Evolutionary conservation across 2,888 invertebrate species (phyloP).

Genomic region (Melieria picta): DNA sequence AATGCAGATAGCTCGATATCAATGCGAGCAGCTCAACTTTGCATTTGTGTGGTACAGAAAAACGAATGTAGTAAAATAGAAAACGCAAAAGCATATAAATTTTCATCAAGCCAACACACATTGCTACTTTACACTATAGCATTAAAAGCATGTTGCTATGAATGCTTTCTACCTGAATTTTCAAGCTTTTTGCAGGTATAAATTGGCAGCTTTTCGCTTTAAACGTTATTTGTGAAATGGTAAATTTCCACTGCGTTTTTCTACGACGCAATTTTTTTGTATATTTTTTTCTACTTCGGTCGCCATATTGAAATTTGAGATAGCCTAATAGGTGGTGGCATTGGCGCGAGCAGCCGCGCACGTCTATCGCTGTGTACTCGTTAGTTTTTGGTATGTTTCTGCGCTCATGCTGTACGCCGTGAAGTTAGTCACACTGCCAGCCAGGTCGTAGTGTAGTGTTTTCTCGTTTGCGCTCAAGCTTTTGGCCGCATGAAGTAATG

Average conservation of each 20-base stretch:
- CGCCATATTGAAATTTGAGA: conserved; percentile 44
- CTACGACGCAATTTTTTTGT: conserved; percentile 29
- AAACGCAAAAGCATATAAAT: no score
- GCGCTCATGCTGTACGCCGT: conserved; percentile 44
- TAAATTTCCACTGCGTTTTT: conserved; percentile 7
- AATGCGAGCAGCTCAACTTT: no score
- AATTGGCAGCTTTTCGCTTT: not conserved
- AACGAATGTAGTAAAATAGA: no score
- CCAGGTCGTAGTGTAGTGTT: conserved; percentile 3
- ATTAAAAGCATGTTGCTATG: no score
- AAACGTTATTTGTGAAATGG: not conserved
- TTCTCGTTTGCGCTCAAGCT: not conserved
- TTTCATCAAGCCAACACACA: no score
- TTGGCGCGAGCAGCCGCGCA: conserved; percentile 30
- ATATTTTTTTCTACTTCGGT: conserved; percentile 24
- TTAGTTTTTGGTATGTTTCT: conserved; percentile 29
- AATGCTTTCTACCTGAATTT: no score
- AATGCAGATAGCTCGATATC: no score
- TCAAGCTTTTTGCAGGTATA: no score
- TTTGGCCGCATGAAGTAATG: conserved; percentile 11
- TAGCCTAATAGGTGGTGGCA: conserved; percentile 5
- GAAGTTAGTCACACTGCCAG: conserved; percentile 49
- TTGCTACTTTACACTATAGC: no score
- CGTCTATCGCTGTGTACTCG: conserved; percentile 19
- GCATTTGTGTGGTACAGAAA: no score